phyloP scores from a whole-genome alignment of 2,888 invertebrate genomes.

The Drosophila mimica region DNA sequence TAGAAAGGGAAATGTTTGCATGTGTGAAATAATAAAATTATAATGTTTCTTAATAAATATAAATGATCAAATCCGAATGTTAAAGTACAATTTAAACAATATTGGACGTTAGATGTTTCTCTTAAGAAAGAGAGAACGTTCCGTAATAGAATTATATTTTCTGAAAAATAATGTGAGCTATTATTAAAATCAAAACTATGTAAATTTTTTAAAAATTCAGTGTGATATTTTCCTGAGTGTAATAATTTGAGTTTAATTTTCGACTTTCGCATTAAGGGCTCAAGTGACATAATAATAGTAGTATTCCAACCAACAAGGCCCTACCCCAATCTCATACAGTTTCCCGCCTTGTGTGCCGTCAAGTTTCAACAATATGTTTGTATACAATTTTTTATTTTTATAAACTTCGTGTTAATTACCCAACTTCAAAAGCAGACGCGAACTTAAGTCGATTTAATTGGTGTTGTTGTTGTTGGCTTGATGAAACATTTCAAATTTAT shows the following conservation, averaged over 20 bases:
- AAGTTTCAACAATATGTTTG: neutral
- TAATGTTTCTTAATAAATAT: neutral
- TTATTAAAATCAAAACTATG: neutral
- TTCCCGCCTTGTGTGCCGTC: neutral
- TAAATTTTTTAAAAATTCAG: neutral
- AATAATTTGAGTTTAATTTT: neutral
- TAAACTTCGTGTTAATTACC: conserved; percentile 40
- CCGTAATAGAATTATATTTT: neutral
- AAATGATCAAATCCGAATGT: accelerated
- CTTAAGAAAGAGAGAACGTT: neutral
- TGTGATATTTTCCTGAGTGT: neutral
- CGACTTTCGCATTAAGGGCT: neutral
- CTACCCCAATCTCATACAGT: neutral
- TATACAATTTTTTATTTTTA: too few relatives aligned
- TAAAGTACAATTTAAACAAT: too few relatives aligned
- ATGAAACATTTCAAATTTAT: conserved; percentile 60
- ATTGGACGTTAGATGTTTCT: too few relatives aligned
- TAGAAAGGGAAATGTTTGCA: neutral
- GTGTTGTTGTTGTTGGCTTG: conserved; percentile 13
- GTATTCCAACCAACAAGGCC: neutral
- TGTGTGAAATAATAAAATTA: too few relatives aligned
- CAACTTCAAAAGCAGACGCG: conserved; percentile 19
- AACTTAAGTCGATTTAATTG: conserved; percentile 45
- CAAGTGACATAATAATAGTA: neutral
- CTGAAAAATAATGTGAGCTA: neutral